A percentile compares a stretch with the other conserved stretches of the same genome.
These are phyloP conservation scores for Basileuterus tristriatus DNA, from an alignment of 2,797 vertebrate genomes.

Conservation along the genomic window DNA sequence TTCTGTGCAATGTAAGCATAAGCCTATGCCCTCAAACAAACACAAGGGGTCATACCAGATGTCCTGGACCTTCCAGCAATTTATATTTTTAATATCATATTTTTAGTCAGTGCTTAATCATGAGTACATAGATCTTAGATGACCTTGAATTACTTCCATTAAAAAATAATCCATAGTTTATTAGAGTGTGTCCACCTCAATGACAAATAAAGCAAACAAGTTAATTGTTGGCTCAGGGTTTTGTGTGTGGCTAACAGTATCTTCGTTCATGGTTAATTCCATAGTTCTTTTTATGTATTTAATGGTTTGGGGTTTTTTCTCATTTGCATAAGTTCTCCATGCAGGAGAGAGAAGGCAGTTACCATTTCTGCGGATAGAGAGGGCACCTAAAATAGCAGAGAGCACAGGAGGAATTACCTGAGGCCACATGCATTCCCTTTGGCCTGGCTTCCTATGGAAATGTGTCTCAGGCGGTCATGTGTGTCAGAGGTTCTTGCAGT, in stretches of 20 bases:
- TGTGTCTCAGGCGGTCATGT: background rate
- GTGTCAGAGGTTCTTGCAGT: background rate
- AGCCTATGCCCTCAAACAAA: background rate
- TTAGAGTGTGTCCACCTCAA: background rate
- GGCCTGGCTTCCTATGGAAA: background rate
- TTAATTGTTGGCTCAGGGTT: background rate
- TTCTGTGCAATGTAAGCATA: background rate
- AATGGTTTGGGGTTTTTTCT: background rate
- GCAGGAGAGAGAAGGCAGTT: background rate
- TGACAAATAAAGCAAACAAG: background rate
- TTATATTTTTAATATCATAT: background rate
- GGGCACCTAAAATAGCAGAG: background rate
- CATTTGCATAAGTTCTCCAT: background rate
- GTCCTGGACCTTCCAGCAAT: background rate
- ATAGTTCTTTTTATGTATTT: background rate
- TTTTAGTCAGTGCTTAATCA: background rate
- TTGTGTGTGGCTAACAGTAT: background rate
- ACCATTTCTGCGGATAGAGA: background rate
- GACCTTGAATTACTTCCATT: background rate
- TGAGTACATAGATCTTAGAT: background rate
- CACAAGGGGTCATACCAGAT: background rate
- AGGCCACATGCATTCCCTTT: background rate
- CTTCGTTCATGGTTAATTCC: background rate
- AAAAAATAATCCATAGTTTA: background rate
- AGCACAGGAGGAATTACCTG: background rate